These are phyloP conservation scores for Oreochromis niloticus DNA, from an alignment of 2,113 vertebrate species.

Conservation along the genomic window DNA sequence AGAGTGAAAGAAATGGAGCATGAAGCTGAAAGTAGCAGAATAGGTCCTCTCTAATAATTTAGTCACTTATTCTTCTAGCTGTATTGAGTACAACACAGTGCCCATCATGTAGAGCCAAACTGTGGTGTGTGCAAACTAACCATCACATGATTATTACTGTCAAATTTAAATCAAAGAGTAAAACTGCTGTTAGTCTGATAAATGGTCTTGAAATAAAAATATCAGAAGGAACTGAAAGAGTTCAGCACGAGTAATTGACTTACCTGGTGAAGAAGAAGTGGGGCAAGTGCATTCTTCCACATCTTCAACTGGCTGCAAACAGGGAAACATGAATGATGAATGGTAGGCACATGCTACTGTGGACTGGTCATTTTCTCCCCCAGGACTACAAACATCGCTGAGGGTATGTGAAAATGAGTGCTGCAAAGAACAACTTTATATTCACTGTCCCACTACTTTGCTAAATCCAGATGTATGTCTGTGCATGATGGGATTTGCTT, in stretches of 20 bases:
- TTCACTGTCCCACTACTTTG: background rate
- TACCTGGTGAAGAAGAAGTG: conserved; percentile 69
- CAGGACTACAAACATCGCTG: background rate
- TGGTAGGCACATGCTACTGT: background rate
- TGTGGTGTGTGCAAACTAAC: background rate
- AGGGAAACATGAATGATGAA: background rate
- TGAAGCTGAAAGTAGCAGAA: background rate
- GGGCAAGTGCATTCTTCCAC: conserved; percentile 62
- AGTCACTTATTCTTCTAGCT: background rate
- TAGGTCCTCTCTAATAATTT: background rate
- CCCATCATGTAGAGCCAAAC: background rate
- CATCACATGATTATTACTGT: background rate
- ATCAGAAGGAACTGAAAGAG: background rate
- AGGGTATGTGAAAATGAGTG: background rate
- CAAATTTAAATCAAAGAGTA: background rate
- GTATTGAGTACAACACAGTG: too few species aligned
- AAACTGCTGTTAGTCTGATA: background rate
- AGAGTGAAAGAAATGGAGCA: background rate
- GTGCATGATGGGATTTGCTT: background rate
- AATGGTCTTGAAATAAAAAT: too few species aligned
- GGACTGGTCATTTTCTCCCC: background rate
- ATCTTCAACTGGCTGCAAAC: conserved; percentile 74
- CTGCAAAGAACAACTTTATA: background rate
- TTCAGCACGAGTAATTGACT: background rate
- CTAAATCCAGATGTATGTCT: background rate